Percentiles rank a stretch among this genome's conserved stretches.
These are phyloP conservation scores for Andrena fulva DNA, from an alignment of 2,888 invertebrate genomes.

Conservation along the genomic window DNA sequence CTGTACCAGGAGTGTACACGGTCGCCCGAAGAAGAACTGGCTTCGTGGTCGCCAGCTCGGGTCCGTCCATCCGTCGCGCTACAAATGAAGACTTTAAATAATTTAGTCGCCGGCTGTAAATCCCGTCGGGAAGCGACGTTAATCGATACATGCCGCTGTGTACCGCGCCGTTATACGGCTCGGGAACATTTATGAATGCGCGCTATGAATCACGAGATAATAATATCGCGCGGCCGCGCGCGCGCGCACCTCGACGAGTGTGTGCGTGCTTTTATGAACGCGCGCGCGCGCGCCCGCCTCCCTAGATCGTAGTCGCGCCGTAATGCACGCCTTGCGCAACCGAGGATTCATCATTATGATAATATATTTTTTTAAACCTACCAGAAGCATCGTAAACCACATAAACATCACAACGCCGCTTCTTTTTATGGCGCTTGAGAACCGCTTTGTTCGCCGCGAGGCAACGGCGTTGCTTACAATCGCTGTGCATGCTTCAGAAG, in stretches of 20 bases:
- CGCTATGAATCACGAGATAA: conserved; percentile 82
- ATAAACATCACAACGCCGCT: background rate
- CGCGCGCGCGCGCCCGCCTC: conserved; percentile 20
- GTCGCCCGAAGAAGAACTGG: conserved; percentile 70
- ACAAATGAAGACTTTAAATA: conserved; percentile 84
- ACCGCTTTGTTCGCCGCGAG: too few species aligned
- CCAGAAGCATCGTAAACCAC: conserved; percentile 9
- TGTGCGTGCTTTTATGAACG: conserved; percentile 48
- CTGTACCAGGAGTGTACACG: conserved; percentile 65
- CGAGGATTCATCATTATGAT: conserved; percentile 26
- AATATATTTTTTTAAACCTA: conserved; percentile 2
- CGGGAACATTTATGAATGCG: conserved; percentile 81
- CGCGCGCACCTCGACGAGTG: conserved; percentile 37
- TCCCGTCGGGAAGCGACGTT: conserved; percentile 80
- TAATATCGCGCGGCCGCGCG: conserved; percentile 72
- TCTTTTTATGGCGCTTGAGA: background rate
- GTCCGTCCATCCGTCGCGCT: conserved; percentile 74
- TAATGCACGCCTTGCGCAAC: conserved; percentile 18
- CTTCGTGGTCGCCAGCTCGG: conserved; percentile 72
- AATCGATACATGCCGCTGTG: conserved; percentile 81
- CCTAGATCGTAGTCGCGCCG: conserved; percentile 28
- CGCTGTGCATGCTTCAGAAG: too few species aligned
- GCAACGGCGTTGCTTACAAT: too few species aligned
- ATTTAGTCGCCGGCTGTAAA: conserved; percentile 82
- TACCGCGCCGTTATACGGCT: conserved; percentile 72